These are phyloP conservation scores for Geotria australis DNA, from an alignment of 2,797 vertebrate species.

Conservation along the genomic window DNA sequence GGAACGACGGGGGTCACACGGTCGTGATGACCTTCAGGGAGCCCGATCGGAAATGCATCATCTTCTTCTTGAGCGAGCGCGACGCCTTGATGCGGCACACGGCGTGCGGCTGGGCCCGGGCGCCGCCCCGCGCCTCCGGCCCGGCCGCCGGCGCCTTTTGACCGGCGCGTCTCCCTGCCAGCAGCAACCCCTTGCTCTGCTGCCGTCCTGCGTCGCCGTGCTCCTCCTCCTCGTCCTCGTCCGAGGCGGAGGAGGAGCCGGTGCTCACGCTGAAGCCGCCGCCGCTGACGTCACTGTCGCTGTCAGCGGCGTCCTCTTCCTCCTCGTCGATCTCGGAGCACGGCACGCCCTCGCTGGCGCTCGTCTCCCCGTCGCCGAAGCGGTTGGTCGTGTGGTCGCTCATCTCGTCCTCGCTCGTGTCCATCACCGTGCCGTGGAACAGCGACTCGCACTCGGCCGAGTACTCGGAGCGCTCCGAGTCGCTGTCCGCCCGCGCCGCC, in stretches of 20 bases:
- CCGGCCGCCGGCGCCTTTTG: slow-evolving; percentile 2
- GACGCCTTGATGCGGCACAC: slow-evolving; percentile 83
- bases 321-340: slow-evolving; percentile 34
- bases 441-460: slow-evolving; percentile 67
- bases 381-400: slow-evolving; percentile 72
- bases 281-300: slow-evolving; percentile 42
- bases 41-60: slow-evolving; percentile 56
- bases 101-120: slow-evolving; percentile 22
- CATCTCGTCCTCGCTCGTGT: slow-evolving; percentile 58
- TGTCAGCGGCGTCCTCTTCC: slow-evolving; percentile 34
- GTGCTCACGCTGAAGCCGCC: slow-evolving; percentile 39
- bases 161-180: slow-evolving; percentile 10
- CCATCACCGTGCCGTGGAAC: slow-evolving; percentile 62
- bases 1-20: slow-evolving; percentile 15
- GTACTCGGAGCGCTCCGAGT: slow-evolving; percentile 33
- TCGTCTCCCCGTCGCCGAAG: slow-evolving; percentile 73
- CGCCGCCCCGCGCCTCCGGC: slow-evolving; percentile 9
- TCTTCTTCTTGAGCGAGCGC: slow-evolving; percentile 77
- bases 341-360: slow-evolving; percentile 35
- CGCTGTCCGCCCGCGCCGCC: not conserved
- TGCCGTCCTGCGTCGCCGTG: slow-evolving; percentile 12
- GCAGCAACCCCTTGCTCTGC: slow-evolving; percentile 2
- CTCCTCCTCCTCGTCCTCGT: slow-evolving; percentile 4
- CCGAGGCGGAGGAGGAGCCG: slow-evolving; percentile 29
- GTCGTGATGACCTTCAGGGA: slow-evolving; percentile 88